phyloP scores from a whole-genome alignment of 2,888 invertebrate species.

The Platerodrilus igneus region DNA sequence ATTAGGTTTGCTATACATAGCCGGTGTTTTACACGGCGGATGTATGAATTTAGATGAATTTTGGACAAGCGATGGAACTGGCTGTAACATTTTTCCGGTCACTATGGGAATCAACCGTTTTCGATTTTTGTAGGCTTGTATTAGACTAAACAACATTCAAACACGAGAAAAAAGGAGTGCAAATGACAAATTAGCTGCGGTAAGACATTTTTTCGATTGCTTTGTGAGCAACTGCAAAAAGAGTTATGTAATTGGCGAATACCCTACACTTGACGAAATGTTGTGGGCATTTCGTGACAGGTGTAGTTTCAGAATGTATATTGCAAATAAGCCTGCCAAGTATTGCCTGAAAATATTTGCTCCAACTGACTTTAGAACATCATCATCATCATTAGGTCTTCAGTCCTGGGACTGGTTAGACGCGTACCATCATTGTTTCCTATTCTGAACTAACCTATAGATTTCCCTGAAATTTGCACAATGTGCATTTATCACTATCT shows the following conservation, averaged over 20 bases:
- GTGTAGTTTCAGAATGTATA: constrained; percentile 17
- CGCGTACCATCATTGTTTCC: no score
- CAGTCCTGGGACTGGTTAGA: no score
- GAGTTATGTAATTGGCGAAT: constrained; percentile 13
- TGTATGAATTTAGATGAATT: constrained; percentile 14
- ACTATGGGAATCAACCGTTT: constrained; percentile 12
- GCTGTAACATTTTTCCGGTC: constrained; percentile 4
- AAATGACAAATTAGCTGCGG: constrained; percentile 23
- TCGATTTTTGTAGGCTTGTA: constrained; percentile 11
- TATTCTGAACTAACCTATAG: no score
- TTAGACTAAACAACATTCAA: constrained; percentile 7
- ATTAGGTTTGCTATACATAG: constrained; percentile 19
- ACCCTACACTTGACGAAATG: constrained; percentile 19
- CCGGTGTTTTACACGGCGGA: constrained; percentile 15
- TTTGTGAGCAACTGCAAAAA: constrained; percentile 21
- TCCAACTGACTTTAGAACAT: constrained; percentile 19
- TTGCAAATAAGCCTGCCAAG: constrained; percentile 16
- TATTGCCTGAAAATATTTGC: constrained; percentile 18
- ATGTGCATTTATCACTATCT: no score
- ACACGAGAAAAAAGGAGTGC: constrained; percentile 10
- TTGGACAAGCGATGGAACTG: constrained; percentile 14
- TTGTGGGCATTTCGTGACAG: constrained; percentile 18
- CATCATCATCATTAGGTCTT: no score
- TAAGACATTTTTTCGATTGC: constrained; percentile 28
- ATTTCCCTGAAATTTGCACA: no score